Evolutionary conservation across 2,113 vertebrate genomes (phyloP), one percentile per base, ranked within the genome.

Genomic region (Myrmecophaga tridactyla): DNA sequence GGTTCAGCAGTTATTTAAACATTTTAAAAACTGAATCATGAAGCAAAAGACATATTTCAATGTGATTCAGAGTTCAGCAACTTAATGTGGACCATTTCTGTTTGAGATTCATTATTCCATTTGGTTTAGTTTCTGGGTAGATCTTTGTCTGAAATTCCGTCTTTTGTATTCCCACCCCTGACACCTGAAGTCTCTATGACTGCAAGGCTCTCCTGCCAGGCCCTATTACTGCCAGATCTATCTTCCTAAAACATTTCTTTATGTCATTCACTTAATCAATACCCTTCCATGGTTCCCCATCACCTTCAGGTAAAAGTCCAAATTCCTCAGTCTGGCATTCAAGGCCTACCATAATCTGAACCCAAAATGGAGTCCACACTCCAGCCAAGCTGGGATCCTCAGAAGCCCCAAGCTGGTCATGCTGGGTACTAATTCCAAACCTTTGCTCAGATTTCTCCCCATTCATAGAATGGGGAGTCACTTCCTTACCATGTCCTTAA

Each of bases 401-500:
- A 89, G 29, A 78, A 78, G 41, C 29, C 43, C n/a, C 31, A 76
- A n/a, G 53, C 31, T 76, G 34, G 63, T 60, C 39, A 46, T 36
- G 15, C 39, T 70, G 39, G 67, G 51, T 39, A 60, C 46, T 87
- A 89, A 85, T 31, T 85, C 62, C 20, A 92, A 92, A 73, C 23
- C 11, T 89, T 65, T 60, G 31, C 29, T 92, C 62, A 53, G 39
- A 53, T 94, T 67, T 86, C n/a, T 78, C 11, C 73, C 43, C 62
- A 51, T 41, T 12, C 25, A 7, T 43, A 36, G 39, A 77, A 70
- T n/a, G 23, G 23, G 39, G 89, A 87, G 12, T 31, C 25, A 12
- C 56, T 84, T 94, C 53, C 98, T 96, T 98, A 99, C 99, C 99
- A 99, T 99, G 94, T 99, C 99, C 97, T 99, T 99, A 98, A 99